A percentile compares a stretch with the other conserved stretches of the same genome.
phyloP scores from a whole-genome alignment of 2,113 vertebrate species.

The Riparia riparia region DNA sequence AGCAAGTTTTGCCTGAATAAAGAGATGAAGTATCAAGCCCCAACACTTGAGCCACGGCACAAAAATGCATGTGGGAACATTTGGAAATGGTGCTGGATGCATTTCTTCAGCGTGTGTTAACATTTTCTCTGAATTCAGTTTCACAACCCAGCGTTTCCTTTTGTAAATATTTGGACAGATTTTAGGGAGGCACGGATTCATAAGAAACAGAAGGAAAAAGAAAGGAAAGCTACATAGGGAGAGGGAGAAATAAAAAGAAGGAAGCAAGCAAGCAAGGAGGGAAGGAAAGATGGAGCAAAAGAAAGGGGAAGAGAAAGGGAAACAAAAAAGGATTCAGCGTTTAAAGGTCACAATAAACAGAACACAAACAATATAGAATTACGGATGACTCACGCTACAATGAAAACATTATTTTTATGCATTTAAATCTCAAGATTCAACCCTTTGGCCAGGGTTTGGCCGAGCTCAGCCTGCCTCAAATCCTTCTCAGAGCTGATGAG shows the following conservation, averaged over 20 bases:
- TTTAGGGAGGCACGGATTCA: not conserved
- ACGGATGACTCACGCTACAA: not conserved
- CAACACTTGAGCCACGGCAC: conserved; percentile 10
- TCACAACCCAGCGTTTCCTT: conserved; percentile 65
- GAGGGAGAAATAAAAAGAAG: not conserved
- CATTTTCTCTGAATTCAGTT: conserved; percentile 65
- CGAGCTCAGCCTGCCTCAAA: not conserved
- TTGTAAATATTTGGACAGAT: conserved; percentile 63
- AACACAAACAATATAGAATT: not conserved
- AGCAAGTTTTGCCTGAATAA: conserved; percentile 33
- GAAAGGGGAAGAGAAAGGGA: not conserved
- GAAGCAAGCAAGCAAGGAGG: fast-evolving
- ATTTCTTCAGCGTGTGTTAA: conserved; percentile 66
- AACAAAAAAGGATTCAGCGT: not conserved
- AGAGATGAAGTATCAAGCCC: not conserved
- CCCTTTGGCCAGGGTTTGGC: not conserved
- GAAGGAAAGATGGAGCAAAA: fast-evolving
- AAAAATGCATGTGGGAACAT: conserved; percentile 61
- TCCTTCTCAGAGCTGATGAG: not conserved
- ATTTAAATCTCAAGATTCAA: not conserved
- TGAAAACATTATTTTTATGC: not conserved
- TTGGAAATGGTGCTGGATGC: conserved; percentile 36
- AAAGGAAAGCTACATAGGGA: not conserved
- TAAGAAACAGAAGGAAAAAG: not conserved
- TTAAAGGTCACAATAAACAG: not conserved